Evolutionary conservation across 2,888 invertebrate genomes (phyloP).

Genomic region (Papilio protenor): DNA sequence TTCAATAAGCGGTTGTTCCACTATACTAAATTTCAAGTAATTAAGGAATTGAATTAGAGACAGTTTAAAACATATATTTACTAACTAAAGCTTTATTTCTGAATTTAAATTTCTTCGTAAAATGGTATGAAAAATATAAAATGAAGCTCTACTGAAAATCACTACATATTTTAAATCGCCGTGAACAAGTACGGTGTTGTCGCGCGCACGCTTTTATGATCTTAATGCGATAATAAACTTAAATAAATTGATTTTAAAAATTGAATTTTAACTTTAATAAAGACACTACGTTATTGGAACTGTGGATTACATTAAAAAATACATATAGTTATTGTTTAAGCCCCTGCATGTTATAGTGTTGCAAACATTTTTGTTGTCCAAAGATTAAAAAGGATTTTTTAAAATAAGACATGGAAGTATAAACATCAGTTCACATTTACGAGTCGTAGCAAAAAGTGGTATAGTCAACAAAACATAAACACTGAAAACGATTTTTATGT

Average conservation of each 20-base stretch:
- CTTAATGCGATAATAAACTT: slow-evolving; percentile 19
- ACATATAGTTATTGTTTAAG: neutral
- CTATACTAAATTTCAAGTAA: no score
- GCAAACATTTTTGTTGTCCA: neutral
- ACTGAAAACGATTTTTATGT: no score
- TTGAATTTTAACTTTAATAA: slow-evolving; percentile 21
- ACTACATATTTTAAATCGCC: slow-evolving; percentile 14
- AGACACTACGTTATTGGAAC: slow-evolving; percentile 1
- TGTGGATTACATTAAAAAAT: neutral
- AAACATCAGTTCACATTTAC: no score
- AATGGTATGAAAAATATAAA: neutral
- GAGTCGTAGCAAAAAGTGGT: no score
- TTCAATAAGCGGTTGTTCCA: no score
- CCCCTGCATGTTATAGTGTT: neutral
- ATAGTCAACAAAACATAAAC: no score
- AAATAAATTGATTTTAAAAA: slow-evolving; percentile 12
- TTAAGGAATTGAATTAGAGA: no score
- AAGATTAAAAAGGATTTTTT: neutral
- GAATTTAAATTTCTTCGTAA: neutral
- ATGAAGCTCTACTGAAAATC: slow-evolving; percentile 7
- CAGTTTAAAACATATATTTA: no score
- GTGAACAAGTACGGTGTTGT: slow-evolving; percentile 8
- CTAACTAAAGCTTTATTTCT: no score
- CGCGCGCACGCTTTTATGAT: slow-evolving; percentile 19
- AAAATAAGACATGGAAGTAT: neutral